These are phyloP conservation scores for Cryptoprocta ferox DNA, from an alignment of 2,797 vertebrate species.

Conservation along the genomic window DNA sequence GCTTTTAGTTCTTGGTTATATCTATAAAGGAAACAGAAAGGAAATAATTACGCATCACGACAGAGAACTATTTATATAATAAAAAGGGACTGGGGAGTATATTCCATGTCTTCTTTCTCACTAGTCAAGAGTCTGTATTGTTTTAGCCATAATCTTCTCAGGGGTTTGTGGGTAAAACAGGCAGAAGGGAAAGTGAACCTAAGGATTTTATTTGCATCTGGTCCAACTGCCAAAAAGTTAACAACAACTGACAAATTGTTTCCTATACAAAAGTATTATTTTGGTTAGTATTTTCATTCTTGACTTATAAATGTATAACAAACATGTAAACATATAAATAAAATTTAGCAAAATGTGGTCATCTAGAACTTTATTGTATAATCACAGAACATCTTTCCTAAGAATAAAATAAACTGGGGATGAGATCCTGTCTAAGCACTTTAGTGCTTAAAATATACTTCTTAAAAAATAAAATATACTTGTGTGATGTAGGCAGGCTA, in stretches of 20 bases:
- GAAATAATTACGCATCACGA: neutral
- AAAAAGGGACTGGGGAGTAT: neutral
- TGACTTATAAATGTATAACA: neutral
- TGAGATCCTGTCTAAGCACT: neutral
- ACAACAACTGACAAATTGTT: neutral
- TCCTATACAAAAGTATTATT: neutral
- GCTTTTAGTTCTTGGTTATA: conserved; percentile 92
- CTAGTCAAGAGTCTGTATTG: too few species aligned
- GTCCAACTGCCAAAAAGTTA: neutral
- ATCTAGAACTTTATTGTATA: neutral
- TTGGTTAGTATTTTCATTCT: conserved; percentile 36
- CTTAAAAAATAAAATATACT: neutral
- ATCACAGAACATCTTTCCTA: neutral
- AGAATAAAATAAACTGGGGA: neutral
- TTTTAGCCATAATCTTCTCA: neutral
- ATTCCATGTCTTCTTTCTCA: neutral
- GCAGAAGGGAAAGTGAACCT: neutral
- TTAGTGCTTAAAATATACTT: neutral
- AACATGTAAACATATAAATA: neutral
- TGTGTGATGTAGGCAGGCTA: neutral
- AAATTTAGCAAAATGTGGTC: conserved; percentile 33
- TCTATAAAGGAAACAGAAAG: conserved; percentile 82
- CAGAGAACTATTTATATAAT: neutral
- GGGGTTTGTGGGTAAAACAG: neutral
- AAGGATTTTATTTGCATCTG: neutral